A percentile compares a stretch with the other conserved stretches of the same genome.
These are phyloP conservation scores for Rosalia funebris DNA, from an alignment of 2,888 invertebrate genomes.

Conservation along the genomic window DNA sequence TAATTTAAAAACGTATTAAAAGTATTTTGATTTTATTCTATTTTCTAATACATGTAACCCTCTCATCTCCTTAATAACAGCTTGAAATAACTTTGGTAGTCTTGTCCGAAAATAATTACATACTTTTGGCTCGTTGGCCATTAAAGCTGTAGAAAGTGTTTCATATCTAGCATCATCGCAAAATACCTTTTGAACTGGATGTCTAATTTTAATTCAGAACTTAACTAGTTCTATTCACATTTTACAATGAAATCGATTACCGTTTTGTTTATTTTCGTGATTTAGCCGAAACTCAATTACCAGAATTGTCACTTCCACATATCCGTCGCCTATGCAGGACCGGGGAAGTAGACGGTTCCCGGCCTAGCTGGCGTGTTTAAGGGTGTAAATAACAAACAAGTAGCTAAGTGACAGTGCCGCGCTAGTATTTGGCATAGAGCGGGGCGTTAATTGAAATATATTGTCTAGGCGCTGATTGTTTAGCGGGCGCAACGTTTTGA, in stretches of 20 bases:
- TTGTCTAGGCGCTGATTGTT: conserved; percentile 56
- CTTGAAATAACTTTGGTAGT: too few relatives aligned
- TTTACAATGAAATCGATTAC: not conserved
- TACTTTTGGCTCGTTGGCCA: too few relatives aligned
- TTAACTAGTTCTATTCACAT: not conserved
- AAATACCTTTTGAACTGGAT: too few relatives aligned
- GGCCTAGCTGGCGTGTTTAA: conserved; percentile 18
- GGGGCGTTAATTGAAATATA: conserved; percentile 63
- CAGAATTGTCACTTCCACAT: not conserved
- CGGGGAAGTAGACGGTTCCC: conserved; percentile 13
- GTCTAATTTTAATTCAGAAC: too few relatives aligned
- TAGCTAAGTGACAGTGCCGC: conserved; percentile 61
- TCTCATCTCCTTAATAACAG: too few relatives aligned
- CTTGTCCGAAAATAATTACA: too few relatives aligned
- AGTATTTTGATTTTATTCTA: too few relatives aligned
- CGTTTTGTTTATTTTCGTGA: not conserved
- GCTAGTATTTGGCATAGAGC: conserved; percentile 51
- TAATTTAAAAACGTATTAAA: too few relatives aligned
- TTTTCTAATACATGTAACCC: too few relatives aligned
- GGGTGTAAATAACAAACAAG: conserved; percentile 63
- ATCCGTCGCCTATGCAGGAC: conserved; percentile 1
- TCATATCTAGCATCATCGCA: too few relatives aligned
- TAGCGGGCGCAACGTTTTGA: conserved; percentile 28
- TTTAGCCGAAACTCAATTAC: conserved; percentile 7
- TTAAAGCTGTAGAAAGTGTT: too few relatives aligned